Evolutionary conservation across 2,888 invertebrate genomes (phyloP), one percentile per base, ranked within the genome.

Genomic region (Lepidocyrtoides sp.): DNA sequence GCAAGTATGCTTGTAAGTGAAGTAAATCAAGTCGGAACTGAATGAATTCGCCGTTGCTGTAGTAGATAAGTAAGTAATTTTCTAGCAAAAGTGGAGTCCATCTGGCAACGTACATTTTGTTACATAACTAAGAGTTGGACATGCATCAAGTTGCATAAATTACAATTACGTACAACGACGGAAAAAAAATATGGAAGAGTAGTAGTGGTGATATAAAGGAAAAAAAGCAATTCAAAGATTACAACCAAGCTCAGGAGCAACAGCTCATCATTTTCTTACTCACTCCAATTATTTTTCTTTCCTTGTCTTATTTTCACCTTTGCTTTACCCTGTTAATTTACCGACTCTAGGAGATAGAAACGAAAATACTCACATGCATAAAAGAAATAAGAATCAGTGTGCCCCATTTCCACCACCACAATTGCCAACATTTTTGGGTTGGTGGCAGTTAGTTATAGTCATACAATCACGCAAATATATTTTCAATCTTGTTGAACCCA

Each of bases 121-220:
- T 23, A n/a, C n/a, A n/a, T n/a, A n/a, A n/a, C 23, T 60, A 26
- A 10, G 2, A 23, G 8, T 23, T 23, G 32, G 12, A 7, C 63
- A 66, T 66, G 32, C n/a, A 66, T 66, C 63, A 66, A 66, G 63
- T 66, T 66, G 63, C 63, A 66, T 66, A 32, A 66, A 66, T 66
- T 60, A 60, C 60, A n/a, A n/a, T n/a, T n/a, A n/a, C n/a, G n/a
- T 23, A 8, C 23, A 0, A n/a, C 2, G 0, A n/a, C 32, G 7
- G 23, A 60, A 2, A 60, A 20, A 2, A 20, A 17, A 20, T 17
- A 20, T 20, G 2, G 20, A 20, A 20, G 7, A 57, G 57, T 4
- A 17, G 2, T 4, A 7, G 20, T 7, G 4, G 20, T 20, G 2
- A 20, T 1, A 57, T 20, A 1, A 57, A 57, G 57, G 3, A 20